These are phyloP conservation scores for Eupithecia abbreviata DNA, from an alignment of 2,888 invertebrate genomes.

Conservation along the genomic window DNA sequence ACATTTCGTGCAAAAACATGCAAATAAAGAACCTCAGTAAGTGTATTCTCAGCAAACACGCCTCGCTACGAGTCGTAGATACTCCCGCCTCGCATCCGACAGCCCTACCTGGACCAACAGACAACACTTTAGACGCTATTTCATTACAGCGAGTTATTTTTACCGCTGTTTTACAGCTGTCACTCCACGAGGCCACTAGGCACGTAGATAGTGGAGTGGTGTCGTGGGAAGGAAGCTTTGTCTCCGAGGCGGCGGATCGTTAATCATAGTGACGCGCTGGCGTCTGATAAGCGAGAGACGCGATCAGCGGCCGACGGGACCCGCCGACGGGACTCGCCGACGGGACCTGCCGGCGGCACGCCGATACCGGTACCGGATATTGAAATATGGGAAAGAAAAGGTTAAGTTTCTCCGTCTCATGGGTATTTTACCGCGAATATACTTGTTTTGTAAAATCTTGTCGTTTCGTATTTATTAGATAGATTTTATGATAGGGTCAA, in stretches of 20 bases:
- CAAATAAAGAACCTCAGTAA: not conserved
- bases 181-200: not conserved
- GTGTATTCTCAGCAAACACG: not conserved
- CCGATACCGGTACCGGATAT: conserved; percentile 30
- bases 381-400: conserved; percentile 28
- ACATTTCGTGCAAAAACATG: not conserved
- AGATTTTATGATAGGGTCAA: too few relatives aligned
- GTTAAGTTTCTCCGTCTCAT: conserved; percentile 20
- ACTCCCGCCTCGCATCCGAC: conserved; percentile 13
- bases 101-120: conserved; percentile 31
- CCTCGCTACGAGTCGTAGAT: conserved; percentile 8
- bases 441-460: not conserved
- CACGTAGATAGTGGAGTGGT: not conserved
- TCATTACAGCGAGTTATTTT: conserved; percentile 14
- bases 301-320: conserved; percentile 21
- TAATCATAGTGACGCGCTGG: conserved; percentile 64
- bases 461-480: too few relatives aligned
- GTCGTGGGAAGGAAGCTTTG: conserved; percentile 57
- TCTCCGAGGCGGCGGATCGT: conserved; percentile 56
- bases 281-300: conserved; percentile 54
- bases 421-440: conserved; percentile 10
- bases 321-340: not conserved
- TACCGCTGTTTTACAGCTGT: conserved; percentile 7
- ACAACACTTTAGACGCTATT: conserved; percentile 26
- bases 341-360: not conserved